Percentiles rank a stretch among this genome's conserved stretches.
Conservation (phyloP, 2,888 invertebrate genomes). For the Aleiodes leptofemur region DNA sequence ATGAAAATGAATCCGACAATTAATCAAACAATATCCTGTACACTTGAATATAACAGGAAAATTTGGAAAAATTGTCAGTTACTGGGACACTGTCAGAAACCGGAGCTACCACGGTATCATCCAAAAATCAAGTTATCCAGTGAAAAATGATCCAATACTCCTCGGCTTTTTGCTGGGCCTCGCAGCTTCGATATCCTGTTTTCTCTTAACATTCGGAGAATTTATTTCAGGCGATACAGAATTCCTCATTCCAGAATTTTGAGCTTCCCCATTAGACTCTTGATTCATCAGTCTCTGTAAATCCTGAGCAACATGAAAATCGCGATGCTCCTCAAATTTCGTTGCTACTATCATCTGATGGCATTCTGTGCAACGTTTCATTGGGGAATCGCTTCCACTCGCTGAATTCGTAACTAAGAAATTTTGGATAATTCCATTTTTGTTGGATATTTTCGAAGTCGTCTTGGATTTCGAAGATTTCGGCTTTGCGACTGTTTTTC, state of each 20-base stretch:
- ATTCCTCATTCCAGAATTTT: conserved; percentile 37
- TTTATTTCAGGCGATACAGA: conserved; percentile 35
- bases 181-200: conserved; percentile 19
- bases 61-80: too few species aligned
- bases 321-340: conserved; percentile 85
- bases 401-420: conserved; percentile 76
- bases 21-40: too few species aligned
- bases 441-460: conserved; percentile 54
- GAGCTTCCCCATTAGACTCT: conserved; percentile 39
- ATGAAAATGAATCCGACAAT: too few species aligned
- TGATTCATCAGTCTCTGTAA: conserved; percentile 82
- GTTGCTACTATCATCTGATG: conserved; percentile 79
- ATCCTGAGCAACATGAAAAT: conserved; percentile 90
- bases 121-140: not conserved
- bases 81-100: too few species aligned
- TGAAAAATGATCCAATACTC: conserved; percentile 31
- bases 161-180: conserved; percentile 34
- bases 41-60: too few species aligned
- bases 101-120: too few species aligned
- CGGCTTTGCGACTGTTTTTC: conserved; percentile 49
- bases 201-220: conserved; percentile 67
- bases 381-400: conserved; percentile 65
- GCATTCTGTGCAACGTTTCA: conserved; percentile 83
- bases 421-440: conserved; percentile 65
- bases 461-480: conserved; percentile 53